A percentile compares a stretch with the other conserved stretches of the same genome.
phyloP scores from a whole-genome alignment of 2,797 vertebrate genomes.

The Leptodactylus fallax region DNA sequence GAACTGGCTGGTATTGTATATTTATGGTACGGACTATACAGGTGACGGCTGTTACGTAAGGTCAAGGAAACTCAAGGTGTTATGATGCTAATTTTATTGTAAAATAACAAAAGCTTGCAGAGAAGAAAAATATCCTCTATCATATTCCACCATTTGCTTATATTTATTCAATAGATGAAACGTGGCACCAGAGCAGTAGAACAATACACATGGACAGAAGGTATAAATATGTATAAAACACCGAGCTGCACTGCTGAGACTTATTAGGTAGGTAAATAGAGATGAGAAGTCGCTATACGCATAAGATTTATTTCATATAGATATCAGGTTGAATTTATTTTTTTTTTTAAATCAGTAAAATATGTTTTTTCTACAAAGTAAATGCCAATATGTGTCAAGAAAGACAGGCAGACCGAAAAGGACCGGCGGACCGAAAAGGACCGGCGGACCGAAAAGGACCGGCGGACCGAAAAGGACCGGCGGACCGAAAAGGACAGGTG shows the following conservation, averaged over 20 bases:
- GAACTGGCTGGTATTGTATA: not conserved
- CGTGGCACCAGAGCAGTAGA: not conserved
- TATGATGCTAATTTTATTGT: not conserved
- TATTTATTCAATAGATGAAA: not conserved
- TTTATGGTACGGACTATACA: not conserved
- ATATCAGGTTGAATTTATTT: not conserved
- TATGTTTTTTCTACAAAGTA: not conserved
- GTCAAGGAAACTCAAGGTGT: not conserved
- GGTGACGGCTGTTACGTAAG: not conserved
- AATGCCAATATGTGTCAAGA: not conserved
- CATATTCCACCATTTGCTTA: not conserved
- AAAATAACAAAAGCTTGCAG: not conserved
- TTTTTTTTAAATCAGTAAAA: not conserved
- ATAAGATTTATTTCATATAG: not conserved
- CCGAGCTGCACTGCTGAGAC: not conserved
- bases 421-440: too few relatives aligned
- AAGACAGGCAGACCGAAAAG: too few relatives aligned
- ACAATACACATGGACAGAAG: conserved; percentile 11
- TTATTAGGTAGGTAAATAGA: not conserved
- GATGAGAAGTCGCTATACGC: not conserved
- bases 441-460: too few relatives aligned
- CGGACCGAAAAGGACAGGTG: too few relatives aligned
- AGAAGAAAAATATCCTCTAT: not conserved
- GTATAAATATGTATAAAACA: conserved; percentile 13
- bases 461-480: too few relatives aligned